Base-by-base conservation (phyloP, 2,888 invertebrate species). In the Caenorhabditis sp. region DNA sequence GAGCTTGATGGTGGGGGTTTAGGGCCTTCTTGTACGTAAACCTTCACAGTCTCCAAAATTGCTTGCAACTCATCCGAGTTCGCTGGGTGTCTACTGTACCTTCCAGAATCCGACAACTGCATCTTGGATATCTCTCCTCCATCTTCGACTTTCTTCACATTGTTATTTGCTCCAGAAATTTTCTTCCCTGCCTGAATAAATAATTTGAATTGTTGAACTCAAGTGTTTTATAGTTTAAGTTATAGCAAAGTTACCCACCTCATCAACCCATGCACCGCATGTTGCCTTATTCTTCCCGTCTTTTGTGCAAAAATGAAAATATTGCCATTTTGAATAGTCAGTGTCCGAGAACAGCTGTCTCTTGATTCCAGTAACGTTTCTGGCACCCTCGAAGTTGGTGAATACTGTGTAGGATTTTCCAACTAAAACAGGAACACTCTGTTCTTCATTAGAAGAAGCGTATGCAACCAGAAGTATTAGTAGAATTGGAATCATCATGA, bases 101-200 rank as follows among this genome's bases (percentile, higher is more conserved):
- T 51, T 51, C 22, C 51, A 19, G 51, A 51, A 24, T 51, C 51
- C 19, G 51, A 51, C 22, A 51, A 19, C 22, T 51, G 51, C 51
- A 51, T 22, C 4, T 51, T 51, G 5, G 51, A 51, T 10, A 51
- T 22, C 22, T 22, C 22, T n/a, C n/a, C 22, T 19, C 22, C 51
- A 3, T 54, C 26, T 24, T 24, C 54, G 24, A 26, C 26, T 54
- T 14, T 0, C 1, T 26, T 54, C 54, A 54, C 54, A 54, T 24
- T 26, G 26, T 26, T 24, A 14, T 26, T 26, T 24, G 54, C 54
- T 26, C 24, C 26, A 1, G 54, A 3, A 12, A 54, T 54, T 54
- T 54, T 54, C 2, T 54, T 54, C 10, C 24, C 54, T n/a, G 19
- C 22, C 51, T 51, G 51, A n/a, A n/a, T 10, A 51, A 51, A 51